Evolutionary conservation across 1,140 invertebrate genomes (phyloP).

Genomic region (Cephus cinctus): DNA sequence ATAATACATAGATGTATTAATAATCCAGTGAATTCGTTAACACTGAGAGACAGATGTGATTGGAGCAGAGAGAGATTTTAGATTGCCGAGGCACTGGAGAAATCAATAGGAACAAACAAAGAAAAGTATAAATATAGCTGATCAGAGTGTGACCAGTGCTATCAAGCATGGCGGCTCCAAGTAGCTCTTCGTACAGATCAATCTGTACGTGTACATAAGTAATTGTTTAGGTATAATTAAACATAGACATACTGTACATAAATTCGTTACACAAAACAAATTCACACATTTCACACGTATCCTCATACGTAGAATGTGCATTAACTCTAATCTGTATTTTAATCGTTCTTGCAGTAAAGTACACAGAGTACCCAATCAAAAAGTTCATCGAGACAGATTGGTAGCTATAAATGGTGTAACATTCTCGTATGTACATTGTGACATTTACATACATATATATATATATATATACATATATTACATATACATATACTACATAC

Average conservation of each 20-base stretch:
- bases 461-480: constrained; percentile 8
- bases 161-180: too few relatives aligned
- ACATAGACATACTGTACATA: constrained; percentile 48
- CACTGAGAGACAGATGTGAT: constrained; percentile 57
- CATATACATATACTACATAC: constrained; percentile 35
- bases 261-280: constrained; percentile 33
- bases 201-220: constrained; percentile 39
- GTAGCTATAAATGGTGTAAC: too few relatives aligned
- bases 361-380: too few relatives aligned
- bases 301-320: constrained; percentile 62
- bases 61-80: constrained; percentile 33
- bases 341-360: constrained; percentile 7
- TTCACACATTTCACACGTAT: constrained; percentile 48
- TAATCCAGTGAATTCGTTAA: constrained; percentile 51
- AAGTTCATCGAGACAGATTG: too few relatives aligned
- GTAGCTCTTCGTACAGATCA: constrained; percentile 28
- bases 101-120: too few relatives aligned
- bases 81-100: constrained; percentile 17
- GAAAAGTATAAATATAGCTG: too few relatives aligned
- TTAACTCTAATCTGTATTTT: constrained; percentile 64
- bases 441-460: constrained; percentile 4
- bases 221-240: too few relatives aligned
- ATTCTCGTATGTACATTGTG: too few relatives aligned
- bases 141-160: too few relatives aligned
- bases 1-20: constrained; percentile 40